Evolutionary conservation across 2,113 vertebrate genomes (phyloP), one percentile per base, ranked within the genome.

Genomic region (Ceyx cyanopectus): DNA sequence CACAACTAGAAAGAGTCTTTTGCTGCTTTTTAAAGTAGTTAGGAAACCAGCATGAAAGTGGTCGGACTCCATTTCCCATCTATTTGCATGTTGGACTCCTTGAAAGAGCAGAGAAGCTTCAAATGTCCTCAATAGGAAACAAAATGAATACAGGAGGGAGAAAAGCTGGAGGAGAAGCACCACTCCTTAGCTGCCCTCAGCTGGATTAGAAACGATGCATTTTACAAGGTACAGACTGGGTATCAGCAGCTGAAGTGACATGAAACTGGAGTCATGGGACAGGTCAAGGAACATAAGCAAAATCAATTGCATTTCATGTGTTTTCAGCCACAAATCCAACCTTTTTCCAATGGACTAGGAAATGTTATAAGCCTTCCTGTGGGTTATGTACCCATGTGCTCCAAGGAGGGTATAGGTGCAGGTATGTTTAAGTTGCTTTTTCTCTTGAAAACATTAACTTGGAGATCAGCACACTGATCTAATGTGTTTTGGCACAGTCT

Each of bases 311-410:
- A 15, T 85, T 51, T 72, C 18, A 7, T 27, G 26, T 32, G 53
- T 40, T 76, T 81, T 43, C 22, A 75, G 37, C 18, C 23, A 41
- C 13, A 87, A 65, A 81, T 81, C 15, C 65, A 72, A 7, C 3
- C 6, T 20, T 14, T 53, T 91, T 92, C 46, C 51, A 75, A 18
- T 7, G 17, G 69, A 37, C 34, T 32, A 23, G 53, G 30, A 77
- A 66, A 72, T 37, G 7, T 67, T 57, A 9, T 63, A 16, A 85
- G 32, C 90, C 50, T 45, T 73, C 20, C 27, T 1, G 3, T 70
- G 10, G 1, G 58, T 14, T 58, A 8, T 0, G 0, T 26, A 81
- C n/a, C 24, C 14, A 3, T 3, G 2, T 37, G 24, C 24, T 56
- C 20, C 81, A 27, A 37, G 74, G 34, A 34, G 18, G 18, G 34